Base-by-base conservation (phyloP, 2,888 invertebrate genomes). In the Baccha elongata region DNA sequence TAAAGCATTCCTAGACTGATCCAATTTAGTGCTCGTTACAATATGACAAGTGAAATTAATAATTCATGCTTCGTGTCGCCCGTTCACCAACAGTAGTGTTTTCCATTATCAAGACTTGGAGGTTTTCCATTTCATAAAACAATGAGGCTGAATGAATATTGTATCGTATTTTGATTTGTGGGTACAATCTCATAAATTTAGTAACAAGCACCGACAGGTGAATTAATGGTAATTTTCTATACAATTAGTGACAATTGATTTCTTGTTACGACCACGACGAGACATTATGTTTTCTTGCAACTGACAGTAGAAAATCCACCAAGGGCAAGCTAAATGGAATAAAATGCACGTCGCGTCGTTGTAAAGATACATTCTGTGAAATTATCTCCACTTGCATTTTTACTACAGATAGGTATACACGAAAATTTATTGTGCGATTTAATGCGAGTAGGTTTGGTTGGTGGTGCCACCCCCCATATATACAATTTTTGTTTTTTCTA, bases 161-260 rank as follows among this genome's bases (percentile, higher is more conserved):
- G 26, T 44, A 78, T 15, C 58, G 42, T 13, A 60, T 52, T 53
- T 21, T 3, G 52, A 68, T 53, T 75, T 35, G 32, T n/a, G 29
- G 21, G 67, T 44, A 53, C 32, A 10, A 53, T 50, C 58, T 65
- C 46, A 44, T 67, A 67, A 67, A 73, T 67, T 62, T 37, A 44
- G 15, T 60, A 72, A 52, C 65, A 37, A 67, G 37, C 58, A n/a
- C 21, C 46, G 58, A 67, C 60, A 73, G 67, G 73, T 72, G 78
- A 72, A 60, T 78, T 60, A 32, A 79, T 67, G 62, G 53, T 65
- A 67, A 68, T 79, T 79, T 74, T 55, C 73, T 48, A 23, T 23
- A 53, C 79, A 73, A 73, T 73, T 74, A 79, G 67, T 55, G 67
- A 79, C 68, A 74, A 79, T 79, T 79, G 68, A 79, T 74, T 35